Base-by-base conservation (phyloP, 2,888 invertebrate genomes). In the Acronicta alni region DNA sequence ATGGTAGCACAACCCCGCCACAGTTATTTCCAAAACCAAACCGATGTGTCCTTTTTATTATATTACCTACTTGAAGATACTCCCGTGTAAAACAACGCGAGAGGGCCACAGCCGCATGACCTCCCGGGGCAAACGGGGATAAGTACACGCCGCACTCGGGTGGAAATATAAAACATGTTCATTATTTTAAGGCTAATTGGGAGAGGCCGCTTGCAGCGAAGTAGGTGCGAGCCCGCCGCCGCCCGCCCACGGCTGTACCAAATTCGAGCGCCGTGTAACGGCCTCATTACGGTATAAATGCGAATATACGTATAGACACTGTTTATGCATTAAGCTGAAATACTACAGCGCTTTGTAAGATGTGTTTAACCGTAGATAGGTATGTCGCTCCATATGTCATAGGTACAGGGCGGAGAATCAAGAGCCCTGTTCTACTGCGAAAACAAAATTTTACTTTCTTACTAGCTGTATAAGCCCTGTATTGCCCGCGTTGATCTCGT, bases 181-280 rank as follows among this genome's bases (percentile, higher is more conserved):
- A 94, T 94, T 94, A 94, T 94, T 93, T 92, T 91, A 91, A 90
- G 91, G 93, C 93, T 94, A 94, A 94, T 94, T 94, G 94, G 94
- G 87, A 84, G 86, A 91, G 91, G 91, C 88, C 91, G 91, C 91
- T 92, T 89, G 92, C 92, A 90, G 90, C 87, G 88, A 81, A 84
- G 88, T 89, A 90, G 89, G 90, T 90, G 90, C 86, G 87, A 90
- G 87, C 82, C 84, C 75, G 81, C 83, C 77, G 75, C 85, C 88
- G 86, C 87, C 87, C 89, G 91, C 92, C 92, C 90, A 85, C 90
- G 92, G 92, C 92, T 84, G 81, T 89, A 88, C 91, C 91, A 78
- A 91, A 91, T 88, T 89, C 83, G 84, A 88, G 88, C 83, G 81
- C 80, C 81, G 79, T 85, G 85, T 89, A 86, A 87, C 89, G 82